Evolutionary conservation across 37 sponge, comb jelly and placozoan genomes (phyloP), one percentile per base, ranked within the genome.

Genomic region (Aphrocallistes beatrix): DNA sequence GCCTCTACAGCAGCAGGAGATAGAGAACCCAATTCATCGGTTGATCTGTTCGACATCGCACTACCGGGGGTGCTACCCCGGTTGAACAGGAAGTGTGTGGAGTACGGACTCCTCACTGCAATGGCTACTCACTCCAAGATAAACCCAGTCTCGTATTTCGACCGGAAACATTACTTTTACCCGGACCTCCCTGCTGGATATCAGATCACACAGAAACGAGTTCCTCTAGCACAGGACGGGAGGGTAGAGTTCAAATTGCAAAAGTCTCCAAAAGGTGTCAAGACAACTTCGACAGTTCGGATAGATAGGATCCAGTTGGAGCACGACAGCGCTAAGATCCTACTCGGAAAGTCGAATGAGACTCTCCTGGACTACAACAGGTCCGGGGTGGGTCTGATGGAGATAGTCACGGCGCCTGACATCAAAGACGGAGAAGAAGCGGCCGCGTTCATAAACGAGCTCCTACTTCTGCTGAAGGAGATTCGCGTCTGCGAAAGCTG

Each of bases 121-220:
- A 21, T 87, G 28, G 88, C 89, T 0, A 37, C 87, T 0, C 39
- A 81, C 23, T 36, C 50, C 0, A 38, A 0, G 0, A 8, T 91
- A 45, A 91, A 91, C 82, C 50, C n/a, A 21, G 32, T 50, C 30
- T 91, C 92, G 0, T 89, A 83, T 37, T 91, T 91, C 84, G 92
- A 91, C 49, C 39, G 92, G 38, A 91, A 91, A 39, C 92, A 91
- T 51, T 91, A 91, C 83, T 91, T 91, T 39, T 91, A 91, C 84
- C 87, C 86, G 23, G 92, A 91, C 47, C 86, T 91, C 3, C 92
- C 92, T 6, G 91, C 84, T 51, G 89, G 92, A 0, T 91, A 89
- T 49, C 92, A 91, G 42, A 91, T 91, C 37, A 91, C 89, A 23
- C 92, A 91, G 60, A 39, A 88, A 1, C 51, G 92, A 37, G 88